Base-by-base conservation (phyloP, 2,797 vertebrate genomes). In the Picus viridis region DNA sequence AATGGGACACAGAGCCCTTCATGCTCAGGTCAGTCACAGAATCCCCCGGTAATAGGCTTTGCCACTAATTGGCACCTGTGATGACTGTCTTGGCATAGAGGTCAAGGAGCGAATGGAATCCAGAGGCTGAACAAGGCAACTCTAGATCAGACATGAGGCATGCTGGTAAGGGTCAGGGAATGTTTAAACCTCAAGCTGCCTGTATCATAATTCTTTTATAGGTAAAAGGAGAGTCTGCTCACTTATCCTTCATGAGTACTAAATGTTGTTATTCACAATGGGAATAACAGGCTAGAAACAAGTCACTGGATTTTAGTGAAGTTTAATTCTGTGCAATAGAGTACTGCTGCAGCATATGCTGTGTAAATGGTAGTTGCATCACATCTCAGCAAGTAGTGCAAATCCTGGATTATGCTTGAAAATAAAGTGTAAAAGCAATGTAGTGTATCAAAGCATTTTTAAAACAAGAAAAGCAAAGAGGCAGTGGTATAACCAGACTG, bases 31-130 rank as follows among this genome's bases (percentile, higher is more conserved):
- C 76, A 65, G 56, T 51, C 58, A 78, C 18, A 59, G 56, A 89
- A 76, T 56, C 15, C 71, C 51, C 32, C n/a, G 56, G 58, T 68
- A 88, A 61, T 68, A 83, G 54, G n/a, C 56, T 74, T 69, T 65
- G 76, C 64, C 36, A 30, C 64, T 93, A 72, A 83, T 81, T 95
- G 91, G 63, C 61, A 85, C 64, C 76, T 83, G 41, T 67, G 45
- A 51, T 79, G 76, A 79, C 39, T 61, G 61, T 69, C 53, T 54
- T n/a, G 47, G 67, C 39, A 9, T 22, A 83, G 61, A 82, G 75
- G 76, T 91, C 80, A 90, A 89, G 39, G 45, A 17, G 79, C 82
- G 69, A 88, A 59, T 43, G 63, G 75, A 20, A 59, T 61, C n/a
- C 47, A 56, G 36, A 69, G 54, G 41, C 67, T 84, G 79, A 86